Evolutionary conservation across 2,113 vertebrate genomes (phyloP).

Genomic region (Pterocles orientalis): DNA sequence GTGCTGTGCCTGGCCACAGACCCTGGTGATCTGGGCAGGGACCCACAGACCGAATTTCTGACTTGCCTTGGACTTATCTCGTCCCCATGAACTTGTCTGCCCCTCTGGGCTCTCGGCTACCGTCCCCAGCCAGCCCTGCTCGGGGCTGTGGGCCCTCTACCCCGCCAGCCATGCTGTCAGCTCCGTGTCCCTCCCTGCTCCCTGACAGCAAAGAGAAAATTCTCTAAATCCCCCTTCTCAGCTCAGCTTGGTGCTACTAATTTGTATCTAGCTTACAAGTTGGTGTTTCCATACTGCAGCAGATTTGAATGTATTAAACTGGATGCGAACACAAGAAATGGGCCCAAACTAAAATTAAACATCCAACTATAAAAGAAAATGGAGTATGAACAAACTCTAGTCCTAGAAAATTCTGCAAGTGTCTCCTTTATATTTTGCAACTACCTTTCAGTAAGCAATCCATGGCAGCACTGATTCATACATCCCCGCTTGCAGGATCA

Average conservation of each 20-base stretch:
- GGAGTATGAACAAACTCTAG: neutral
- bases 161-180: accelerated
- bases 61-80: neutral
- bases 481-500: neutral
- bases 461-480: slow-evolving; percentile 42
- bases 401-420: slow-evolving; percentile 29
- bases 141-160: accelerated
- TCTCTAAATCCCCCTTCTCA: neutral
- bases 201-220: neutral
- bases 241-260: neutral
- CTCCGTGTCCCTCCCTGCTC: neutral
- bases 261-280: neutral
- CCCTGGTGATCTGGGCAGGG: neutral
- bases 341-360: neutral
- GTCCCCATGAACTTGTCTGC: neutral
- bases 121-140: neutral
- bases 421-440: neutral
- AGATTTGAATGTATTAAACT: neutral
- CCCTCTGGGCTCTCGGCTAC: neutral
- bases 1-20: neutral
- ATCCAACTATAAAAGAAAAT: neutral
- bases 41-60: neutral
- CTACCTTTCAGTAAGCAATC: slow-evolving; percentile 32
- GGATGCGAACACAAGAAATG: neutral
- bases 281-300: neutral